These are phyloP conservation scores for Palaemon carinicauda DNA, from an alignment of 1,140 invertebrate genomes.

Conservation along the genomic window DNA sequence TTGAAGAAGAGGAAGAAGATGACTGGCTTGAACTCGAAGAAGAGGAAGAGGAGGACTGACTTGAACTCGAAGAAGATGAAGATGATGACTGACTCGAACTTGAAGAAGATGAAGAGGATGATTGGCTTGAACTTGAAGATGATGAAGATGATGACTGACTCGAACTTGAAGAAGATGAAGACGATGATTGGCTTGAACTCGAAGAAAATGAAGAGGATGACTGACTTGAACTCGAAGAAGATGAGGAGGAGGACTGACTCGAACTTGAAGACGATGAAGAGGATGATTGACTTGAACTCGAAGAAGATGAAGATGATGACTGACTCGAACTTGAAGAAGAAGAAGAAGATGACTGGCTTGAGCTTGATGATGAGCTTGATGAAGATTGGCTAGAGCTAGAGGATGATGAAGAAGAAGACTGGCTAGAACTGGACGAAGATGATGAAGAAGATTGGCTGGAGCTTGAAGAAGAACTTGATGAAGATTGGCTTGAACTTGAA, in stretches of 20 bases:
- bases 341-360: neutral
- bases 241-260: neutral
- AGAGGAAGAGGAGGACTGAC: neutral
- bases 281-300: too few species aligned
- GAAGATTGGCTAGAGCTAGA: neutral
- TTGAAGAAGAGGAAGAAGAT: neutral
- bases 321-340: neutral
- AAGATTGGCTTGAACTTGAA: too few species aligned
- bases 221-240: neutral
- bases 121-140: neutral
- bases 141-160: neutral
- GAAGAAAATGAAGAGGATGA: neutral
- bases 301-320: neutral
- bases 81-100: neutral
- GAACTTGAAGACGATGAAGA: neutral
- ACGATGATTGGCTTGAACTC: neutral
- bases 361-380: neutral
- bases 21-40: neutral
- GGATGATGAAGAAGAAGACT: neutral
- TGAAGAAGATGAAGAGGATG: neutral
- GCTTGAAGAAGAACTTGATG: neutral
- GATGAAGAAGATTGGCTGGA: neutral
- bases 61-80: neutral
- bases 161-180: neutral
- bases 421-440: neutral